Conservation (phyloP, 2,888 invertebrate species). For the Thumatha senex region DNA sequence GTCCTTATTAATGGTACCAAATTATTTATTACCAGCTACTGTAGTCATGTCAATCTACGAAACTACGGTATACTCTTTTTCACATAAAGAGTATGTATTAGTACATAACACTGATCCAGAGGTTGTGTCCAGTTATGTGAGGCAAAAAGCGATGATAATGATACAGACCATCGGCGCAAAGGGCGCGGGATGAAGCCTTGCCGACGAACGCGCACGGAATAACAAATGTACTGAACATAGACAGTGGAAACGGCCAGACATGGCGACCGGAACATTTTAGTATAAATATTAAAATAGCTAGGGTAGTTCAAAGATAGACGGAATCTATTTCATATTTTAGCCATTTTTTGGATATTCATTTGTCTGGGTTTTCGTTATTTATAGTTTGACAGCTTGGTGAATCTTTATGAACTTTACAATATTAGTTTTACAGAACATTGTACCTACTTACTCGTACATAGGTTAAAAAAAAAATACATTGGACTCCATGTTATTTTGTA, state of each 20-base stretch:
- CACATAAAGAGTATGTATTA: constrained; percentile 2
- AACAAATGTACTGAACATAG: constrained; percentile 53
- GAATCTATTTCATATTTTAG: constrained; percentile 10
- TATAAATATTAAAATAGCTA: constrained; percentile 10
- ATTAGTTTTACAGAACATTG: too few species aligned
- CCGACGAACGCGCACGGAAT: constrained; percentile 67
- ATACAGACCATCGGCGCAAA: constrained; percentile 73
- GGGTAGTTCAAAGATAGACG: neutral
- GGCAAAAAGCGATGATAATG: constrained; percentile 82
- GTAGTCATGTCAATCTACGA: constrained; percentile 8
- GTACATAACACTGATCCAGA: constrained; percentile 47
- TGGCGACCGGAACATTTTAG: constrained; percentile 22
- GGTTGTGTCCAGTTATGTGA: constrained; percentile 69
- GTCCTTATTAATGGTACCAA: neutral
- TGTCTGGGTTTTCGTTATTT: constrained; percentile 1
- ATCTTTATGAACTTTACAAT: neutral
- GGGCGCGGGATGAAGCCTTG: constrained; percentile 69
- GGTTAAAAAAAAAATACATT: too few species aligned
- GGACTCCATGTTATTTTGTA: too few species aligned
- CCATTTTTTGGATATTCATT: constrained; percentile 8
- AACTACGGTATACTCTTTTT: constrained; percentile 15
- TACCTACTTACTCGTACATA: too few species aligned
- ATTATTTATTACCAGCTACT: neutral
- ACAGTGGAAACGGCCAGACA: constrained; percentile 44
- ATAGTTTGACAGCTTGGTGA: neutral